Evolutionary conservation across 2,888 invertebrate species (phyloP).

Genomic region (Dilophus febrilis): DNA sequence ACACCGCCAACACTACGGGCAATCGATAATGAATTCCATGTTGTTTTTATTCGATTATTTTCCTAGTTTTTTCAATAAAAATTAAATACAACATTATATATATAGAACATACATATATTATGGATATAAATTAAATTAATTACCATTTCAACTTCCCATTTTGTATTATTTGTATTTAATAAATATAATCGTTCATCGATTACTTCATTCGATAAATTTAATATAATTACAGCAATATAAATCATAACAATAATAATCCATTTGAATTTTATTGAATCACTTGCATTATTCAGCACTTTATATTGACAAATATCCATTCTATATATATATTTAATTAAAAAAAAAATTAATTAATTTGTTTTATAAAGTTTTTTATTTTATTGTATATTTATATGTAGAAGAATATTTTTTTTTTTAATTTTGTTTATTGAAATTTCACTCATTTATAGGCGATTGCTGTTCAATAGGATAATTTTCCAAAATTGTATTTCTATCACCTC

Average conservation of each 20-base stretch:
- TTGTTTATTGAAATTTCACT: neutral
- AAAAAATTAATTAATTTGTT: too few relatives aligned
- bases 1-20: conserved; percentile 36
- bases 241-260: conserved; percentile 31
- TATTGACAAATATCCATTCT: conserved; percentile 30
- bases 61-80: conserved; percentile 17
- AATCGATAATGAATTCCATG: conserved; percentile 36
- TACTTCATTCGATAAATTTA: conserved; percentile 29
- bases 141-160: conserved; percentile 27
- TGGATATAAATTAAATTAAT: conserved; percentile 6
- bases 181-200: conserved; percentile 23
- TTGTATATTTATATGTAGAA: neutral
- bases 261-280: conserved; percentile 28
- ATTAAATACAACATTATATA: too few relatives aligned
- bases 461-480: too few relatives aligned
- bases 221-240: conserved; percentile 30
- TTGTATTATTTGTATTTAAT: conserved; percentile 24
- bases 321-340: too few relatives aligned
- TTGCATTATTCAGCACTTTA: conserved; percentile 23
- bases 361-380: neutral
- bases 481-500: too few relatives aligned
- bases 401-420: too few relatives aligned
- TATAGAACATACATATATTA: too few relatives aligned
- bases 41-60: conserved; percentile 29
- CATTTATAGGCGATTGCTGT: too few relatives aligned